phyloP scores from a whole-genome alignment of 2,797 vertebrate species.

The Arctocebus calabarensis region DNA sequence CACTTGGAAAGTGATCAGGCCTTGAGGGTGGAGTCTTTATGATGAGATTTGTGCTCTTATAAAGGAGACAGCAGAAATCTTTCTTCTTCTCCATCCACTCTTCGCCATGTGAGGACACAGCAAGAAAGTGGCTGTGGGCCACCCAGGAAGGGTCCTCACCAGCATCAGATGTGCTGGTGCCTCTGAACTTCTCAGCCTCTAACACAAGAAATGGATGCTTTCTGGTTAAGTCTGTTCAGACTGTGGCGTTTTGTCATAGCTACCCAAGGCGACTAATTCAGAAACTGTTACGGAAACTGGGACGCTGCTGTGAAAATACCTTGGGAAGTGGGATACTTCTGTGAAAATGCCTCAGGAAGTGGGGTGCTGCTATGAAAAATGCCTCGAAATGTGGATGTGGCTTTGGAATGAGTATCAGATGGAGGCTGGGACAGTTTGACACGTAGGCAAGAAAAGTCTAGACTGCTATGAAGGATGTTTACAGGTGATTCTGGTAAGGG shows the following conservation, averaged over 20 bases:
- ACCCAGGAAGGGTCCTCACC: not conserved
- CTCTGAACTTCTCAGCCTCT: not conserved
- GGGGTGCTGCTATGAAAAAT: not conserved
- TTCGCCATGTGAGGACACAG: not conserved
- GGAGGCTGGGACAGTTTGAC: not conserved
- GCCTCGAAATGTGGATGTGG: not conserved
- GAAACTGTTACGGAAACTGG: not conserved
- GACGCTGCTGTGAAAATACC: not conserved
- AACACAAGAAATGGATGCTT: not conserved
- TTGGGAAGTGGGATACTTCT: too few species aligned
- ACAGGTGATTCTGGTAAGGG: not conserved
- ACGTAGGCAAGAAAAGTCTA: not conserved
- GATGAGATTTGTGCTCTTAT: not conserved
- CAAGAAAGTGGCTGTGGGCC: not conserved
- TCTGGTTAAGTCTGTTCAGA: not conserved
- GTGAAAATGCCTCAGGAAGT: too few species aligned
- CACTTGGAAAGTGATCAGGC: not conserved
- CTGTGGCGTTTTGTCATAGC: not conserved
- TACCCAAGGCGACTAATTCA: not conserved
- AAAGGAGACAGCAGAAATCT: not conserved
- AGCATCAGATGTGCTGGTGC: not conserved
- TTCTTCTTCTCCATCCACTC: not conserved
- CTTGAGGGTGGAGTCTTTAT: not conserved
- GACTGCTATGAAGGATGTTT: not conserved
- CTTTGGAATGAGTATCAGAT: not conserved